Evolutionary conservation across 2,888 invertebrate species (phyloP).

Genomic region (Osedax frankpressi): DNA sequence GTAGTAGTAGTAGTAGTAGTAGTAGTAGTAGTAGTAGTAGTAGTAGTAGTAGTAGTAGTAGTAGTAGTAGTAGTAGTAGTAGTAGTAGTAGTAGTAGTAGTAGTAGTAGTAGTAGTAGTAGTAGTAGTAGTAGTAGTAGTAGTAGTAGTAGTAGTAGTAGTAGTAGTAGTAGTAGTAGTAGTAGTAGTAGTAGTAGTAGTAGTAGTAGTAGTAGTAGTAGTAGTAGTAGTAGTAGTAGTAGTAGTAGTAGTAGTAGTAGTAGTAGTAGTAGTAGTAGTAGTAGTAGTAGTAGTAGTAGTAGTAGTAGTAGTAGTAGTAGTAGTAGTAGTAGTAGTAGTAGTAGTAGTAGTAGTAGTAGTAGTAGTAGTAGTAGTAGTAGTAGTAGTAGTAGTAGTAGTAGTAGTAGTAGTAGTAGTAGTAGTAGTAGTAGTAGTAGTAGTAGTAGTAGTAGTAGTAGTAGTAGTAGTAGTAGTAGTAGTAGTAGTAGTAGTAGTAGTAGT

Average conservation of each 20-base stretch:
- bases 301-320: slow-evolving; percentile 8
- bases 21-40: background rate
- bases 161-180: slow-evolving; percentile 3
- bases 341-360: slow-evolving; percentile 3
- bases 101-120: slow-evolving; percentile 4
- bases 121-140: slow-evolving; percentile 7
- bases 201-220: slow-evolving; percentile 3
- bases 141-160: slow-evolving; percentile 10
- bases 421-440: slow-evolving; percentile 1
- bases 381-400: background rate
- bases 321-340: background rate
- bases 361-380: background rate
- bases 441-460: slow-evolving; percentile 3
- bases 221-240: slow-evolving; percentile 10
- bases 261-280: slow-evolving; percentile 11
- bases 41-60: background rate
- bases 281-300: slow-evolving; percentile 3
- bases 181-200: background rate
- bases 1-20: background rate
- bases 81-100: background rate
- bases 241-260: slow-evolving; percentile 3
- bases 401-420: background rate
- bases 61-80: background rate
- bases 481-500: slow-evolving; percentile 8
- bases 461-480: background rate